Evolutionary conservation across 1,140 invertebrate species (phyloP).

Genomic region (Stegodyphus mimosarum): DNA sequence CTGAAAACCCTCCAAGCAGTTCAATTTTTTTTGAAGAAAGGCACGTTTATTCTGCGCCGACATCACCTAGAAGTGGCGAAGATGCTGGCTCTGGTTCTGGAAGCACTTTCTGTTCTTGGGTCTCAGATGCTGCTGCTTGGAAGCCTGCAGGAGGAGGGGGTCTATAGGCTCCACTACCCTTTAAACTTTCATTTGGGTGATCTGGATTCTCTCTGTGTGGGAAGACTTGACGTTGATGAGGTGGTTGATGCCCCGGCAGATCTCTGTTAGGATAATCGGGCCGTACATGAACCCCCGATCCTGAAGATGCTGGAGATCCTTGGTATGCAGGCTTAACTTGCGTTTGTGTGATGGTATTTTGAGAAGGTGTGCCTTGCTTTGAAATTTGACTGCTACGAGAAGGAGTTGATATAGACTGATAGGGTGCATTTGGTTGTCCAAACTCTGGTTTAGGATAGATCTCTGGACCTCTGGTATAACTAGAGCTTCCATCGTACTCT

Average conservation of each 20-base stretch:
- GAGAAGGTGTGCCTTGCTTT: conserved; percentile 31
- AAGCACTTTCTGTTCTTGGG: conserved; percentile 8
- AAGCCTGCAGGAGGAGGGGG: conserved; percentile 53
- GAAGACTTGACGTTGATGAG: conserved; percentile 45
- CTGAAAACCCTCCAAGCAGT: conserved; percentile 18
- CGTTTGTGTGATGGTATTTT: conserved; percentile 34
- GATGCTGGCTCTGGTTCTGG: conserved; percentile 46
- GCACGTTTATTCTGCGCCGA: conserved; percentile 26
- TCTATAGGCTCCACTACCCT: conserved; percentile 47
- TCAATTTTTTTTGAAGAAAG: neutral
- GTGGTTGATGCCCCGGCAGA: conserved; percentile 52
- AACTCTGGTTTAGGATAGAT: conserved; percentile 54
- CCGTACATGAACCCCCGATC: conserved; percentile 13
- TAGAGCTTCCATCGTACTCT: conserved; percentile 33
- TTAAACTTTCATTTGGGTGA: conserved; percentile 53
- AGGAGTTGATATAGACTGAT: conserved; percentile 42
- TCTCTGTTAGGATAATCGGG: conserved; percentile 19
- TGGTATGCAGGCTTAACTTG: conserved; percentile 19
- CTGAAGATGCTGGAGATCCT: conserved; percentile 11
- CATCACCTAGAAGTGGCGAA: conserved; percentile 28
- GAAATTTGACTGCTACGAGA: conserved; percentile 17
- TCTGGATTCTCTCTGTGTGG: conserved; percentile 56
- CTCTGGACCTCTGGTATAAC: conserved; percentile 43
- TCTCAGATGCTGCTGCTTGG: conserved; percentile 48
- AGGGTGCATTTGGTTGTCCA: conserved; percentile 29